Evolutionary conservation across 2,797 vertebrate genomes (phyloP), one percentile per base, ranked within the genome.

Genomic region (Centroberyx gerrardi): DNA sequence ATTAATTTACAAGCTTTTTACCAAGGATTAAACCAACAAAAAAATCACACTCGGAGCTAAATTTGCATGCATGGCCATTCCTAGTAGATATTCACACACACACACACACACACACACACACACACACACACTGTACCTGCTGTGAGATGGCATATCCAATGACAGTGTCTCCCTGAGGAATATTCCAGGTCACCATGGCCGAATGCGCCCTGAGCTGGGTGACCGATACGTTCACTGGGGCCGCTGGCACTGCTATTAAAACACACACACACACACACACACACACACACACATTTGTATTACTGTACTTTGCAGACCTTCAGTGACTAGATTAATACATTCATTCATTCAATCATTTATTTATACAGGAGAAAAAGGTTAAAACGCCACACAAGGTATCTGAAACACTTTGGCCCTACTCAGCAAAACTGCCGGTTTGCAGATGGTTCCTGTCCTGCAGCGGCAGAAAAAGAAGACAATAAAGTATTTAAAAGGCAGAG

Each of bases 141-240:
- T 99, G 98, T 2, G 96, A 96, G 90, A 99, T 97, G 88, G 97
- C 95, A 69, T 98, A 99, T 86, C 98, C 98, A 44, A 99, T 99
- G 93, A 99, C 96, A 9, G 95, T 91, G 1, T 99, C 98, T 85
- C 98, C 97, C 85, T 97, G 97, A 27, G 97, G 97, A 71, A 99
- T 94, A 31, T 97, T 98, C 98, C 98, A 99, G 78, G 98, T 98
- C 85, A 99, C 96, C 29, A 96, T 98, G 91, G 97, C 97, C 2
- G 97, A 99, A 85, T 98, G 96, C 8, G 97, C 96, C 92, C 96
- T 96, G 90, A 99, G 96, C 91, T 99, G 97, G 10, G 96, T 98
- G 93, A 99, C 96, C 0, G 98, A 98, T 72, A 99, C 94, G 27
- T 99, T 99, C 88, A 98, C 97, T 0, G 98, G 98, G 74, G 97